Evolutionary conservation across 2,797 vertebrate species (phyloP).

Genomic region (Decapterus maruadsi): DNA sequence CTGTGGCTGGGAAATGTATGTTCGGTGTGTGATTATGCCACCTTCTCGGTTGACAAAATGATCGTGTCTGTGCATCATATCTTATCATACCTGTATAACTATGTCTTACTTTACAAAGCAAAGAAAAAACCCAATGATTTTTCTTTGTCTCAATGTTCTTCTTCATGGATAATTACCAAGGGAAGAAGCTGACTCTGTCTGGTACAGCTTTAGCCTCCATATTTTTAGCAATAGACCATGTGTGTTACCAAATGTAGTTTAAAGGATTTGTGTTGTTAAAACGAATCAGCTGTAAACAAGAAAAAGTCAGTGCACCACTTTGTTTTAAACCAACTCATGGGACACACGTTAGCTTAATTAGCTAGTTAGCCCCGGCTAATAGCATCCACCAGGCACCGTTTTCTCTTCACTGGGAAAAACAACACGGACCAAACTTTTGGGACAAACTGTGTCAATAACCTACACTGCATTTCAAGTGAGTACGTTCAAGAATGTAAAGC

Average conservation of each 20-base stretch:
- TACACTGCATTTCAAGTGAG: not conserved
- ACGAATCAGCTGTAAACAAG: not conserved
- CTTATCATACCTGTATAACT: too few relatives aligned
- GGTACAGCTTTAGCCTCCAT: not conserved
- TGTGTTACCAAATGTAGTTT: not conserved
- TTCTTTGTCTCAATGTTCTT: not conserved
- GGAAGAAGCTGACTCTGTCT: not conserved
- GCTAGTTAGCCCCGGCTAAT: not conserved
- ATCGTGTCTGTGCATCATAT: too few relatives aligned
- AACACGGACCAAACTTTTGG: not conserved
- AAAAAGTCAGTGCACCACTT: not conserved
- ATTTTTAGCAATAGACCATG: not conserved
- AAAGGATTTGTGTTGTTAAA: not conserved
- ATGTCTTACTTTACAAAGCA: too few relatives aligned
- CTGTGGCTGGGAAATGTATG: too few relatives aligned
- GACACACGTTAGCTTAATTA: not conserved
- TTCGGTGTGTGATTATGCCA: too few relatives aligned
- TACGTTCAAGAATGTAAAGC: not conserved
- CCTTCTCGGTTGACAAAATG: too few relatives aligned
- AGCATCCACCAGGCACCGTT: not conserved
- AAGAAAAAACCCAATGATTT: not conserved
- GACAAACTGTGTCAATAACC: not conserved
- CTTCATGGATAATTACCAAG: not conserved
- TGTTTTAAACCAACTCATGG: not conserved
- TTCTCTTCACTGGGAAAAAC: too few relatives aligned